Evolutionary conservation across 2,113 vertebrate genomes (phyloP).

Genomic region (Sclerurus mexicanus): DNA sequence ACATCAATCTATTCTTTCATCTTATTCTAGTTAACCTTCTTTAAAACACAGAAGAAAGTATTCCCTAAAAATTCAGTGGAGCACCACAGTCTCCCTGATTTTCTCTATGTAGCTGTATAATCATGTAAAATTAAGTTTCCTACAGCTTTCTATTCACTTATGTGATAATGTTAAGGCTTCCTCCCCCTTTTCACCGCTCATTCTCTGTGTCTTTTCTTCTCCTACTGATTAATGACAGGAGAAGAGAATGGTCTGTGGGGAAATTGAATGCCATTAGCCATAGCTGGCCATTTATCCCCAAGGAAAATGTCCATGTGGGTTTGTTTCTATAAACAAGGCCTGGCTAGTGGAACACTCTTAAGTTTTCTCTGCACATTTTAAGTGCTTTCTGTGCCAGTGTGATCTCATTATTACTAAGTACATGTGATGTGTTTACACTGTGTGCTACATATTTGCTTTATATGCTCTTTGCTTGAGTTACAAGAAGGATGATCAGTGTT

Average conservation of each 20-base stretch:
- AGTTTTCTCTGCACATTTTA: neutral
- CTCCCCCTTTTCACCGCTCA: accelerated
- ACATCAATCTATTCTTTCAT: neutral
- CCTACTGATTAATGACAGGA: neutral
- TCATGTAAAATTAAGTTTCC: neutral
- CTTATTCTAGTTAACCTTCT: neutral
- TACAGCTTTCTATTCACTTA: neutral
- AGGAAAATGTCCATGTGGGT: neutral
- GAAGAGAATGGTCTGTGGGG: neutral
- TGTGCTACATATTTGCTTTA: neutral
- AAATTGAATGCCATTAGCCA: neutral
- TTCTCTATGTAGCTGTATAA: neutral
- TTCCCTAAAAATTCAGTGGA: neutral
- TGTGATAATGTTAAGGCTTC: neutral
- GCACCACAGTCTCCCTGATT: neutral
- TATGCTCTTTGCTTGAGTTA: neutral
- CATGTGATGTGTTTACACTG: neutral
- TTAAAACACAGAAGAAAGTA: neutral
- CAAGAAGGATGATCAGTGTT: neutral
- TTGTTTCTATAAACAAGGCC: neutral
- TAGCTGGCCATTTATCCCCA: neutral
- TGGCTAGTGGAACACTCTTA: neutral
- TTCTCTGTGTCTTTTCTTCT: neutral
- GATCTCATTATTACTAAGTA: neutral
- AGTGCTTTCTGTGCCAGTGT: neutral